Conservation (phyloP, 1,140 invertebrate species). For the Eurosta solidaginis region DNA sequence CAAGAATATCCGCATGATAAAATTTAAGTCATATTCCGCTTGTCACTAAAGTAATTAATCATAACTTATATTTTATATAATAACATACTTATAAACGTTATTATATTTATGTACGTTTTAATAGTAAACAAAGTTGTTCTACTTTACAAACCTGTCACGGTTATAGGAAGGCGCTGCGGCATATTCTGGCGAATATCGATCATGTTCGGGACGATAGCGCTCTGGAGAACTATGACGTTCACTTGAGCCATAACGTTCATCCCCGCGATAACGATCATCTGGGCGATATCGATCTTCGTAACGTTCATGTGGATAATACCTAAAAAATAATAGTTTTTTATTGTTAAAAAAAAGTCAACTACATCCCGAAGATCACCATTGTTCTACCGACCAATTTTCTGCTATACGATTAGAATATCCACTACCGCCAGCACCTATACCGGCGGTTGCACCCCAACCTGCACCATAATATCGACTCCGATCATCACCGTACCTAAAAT, state of each 20-base stretch:
- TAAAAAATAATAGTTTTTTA: background rate
- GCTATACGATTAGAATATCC: constrained; percentile 43
- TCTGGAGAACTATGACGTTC: constrained; percentile 18
- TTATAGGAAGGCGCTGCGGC: background rate
- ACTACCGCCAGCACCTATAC: constrained; percentile 44
- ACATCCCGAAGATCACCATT: constrained; percentile 8
- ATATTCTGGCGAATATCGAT: constrained; percentile 8
- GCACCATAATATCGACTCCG: constrained; percentile 46
- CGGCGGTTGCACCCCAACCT: constrained; percentile 43
- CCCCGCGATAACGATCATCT: constrained; percentile 17
- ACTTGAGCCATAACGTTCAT: constrained; percentile 10
- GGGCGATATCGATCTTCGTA: constrained; percentile 31
- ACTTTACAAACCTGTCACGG: constrained; percentile 16
- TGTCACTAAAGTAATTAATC: too few species aligned
- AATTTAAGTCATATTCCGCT: too few species aligned
- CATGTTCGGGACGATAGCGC: constrained; percentile 6
- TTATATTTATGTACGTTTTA: background rate
- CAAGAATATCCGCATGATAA: too few species aligned
- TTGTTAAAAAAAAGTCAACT: too few species aligned
- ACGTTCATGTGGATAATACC: constrained; percentile 43
- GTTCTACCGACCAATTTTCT: constrained; percentile 25
- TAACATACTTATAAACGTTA: too few species aligned
- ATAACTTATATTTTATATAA: too few species aligned
- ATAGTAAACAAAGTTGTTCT: background rate
- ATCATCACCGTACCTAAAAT: constrained; percentile 33